phyloP scores from a whole-genome alignment of 2,797 vertebrate genomes.

The Podargus strigoides region DNA sequence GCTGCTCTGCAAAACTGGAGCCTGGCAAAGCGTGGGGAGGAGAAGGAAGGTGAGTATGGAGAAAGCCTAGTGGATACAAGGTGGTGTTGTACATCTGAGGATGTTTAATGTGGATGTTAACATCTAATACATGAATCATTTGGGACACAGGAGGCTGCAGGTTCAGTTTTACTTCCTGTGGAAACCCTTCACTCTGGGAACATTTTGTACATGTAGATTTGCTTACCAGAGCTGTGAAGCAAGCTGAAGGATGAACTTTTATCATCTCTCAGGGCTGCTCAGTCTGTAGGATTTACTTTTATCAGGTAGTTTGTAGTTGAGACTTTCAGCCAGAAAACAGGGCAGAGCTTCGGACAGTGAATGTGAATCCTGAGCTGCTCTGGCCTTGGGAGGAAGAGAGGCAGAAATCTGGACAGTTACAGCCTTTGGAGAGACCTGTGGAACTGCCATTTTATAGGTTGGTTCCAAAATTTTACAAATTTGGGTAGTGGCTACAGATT shows the following conservation, averaged over 20 bases:
- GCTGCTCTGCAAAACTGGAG: neutral
- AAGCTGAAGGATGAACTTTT: neutral
- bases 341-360: neutral
- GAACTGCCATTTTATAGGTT: neutral
- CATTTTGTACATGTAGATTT: neutral
- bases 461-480: neutral
- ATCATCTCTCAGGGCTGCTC: neutral
- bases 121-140: neutral
- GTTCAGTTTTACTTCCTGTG: neutral
- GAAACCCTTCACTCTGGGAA: neutral
- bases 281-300: neutral
- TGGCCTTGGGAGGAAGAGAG: neutral
- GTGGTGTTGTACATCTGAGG: neutral
- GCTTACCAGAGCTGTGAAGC: neutral
- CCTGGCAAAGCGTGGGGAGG: neutral
- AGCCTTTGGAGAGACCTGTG: neutral
- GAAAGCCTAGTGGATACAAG: neutral
- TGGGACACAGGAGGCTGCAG: neutral
- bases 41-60: neutral
- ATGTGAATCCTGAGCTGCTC: neutral
- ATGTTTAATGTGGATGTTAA: neutral
- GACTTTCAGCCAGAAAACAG: neutral
- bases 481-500: neutral
- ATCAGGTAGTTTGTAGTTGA: neutral
- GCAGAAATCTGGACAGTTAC: neutral